Evolutionary conservation across 2,797 vertebrate species (phyloP).

Genomic region (Prunella strophiata): DNA sequence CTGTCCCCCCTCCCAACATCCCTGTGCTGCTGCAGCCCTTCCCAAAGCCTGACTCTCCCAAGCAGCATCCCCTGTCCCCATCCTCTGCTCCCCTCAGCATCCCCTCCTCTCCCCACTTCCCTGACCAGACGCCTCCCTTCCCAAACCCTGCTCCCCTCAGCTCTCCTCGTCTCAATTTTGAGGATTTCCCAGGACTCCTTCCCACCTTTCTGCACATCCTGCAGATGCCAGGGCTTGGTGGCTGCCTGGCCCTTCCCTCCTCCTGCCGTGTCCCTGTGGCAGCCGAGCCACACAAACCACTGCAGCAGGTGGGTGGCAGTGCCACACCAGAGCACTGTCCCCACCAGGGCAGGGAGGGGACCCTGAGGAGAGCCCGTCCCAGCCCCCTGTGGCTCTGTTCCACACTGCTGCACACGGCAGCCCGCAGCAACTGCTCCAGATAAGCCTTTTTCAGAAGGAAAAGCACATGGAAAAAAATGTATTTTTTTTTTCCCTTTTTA

Average conservation of each 20-base stretch:
- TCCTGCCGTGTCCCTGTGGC: accelerated
- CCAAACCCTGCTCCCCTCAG: background rate
- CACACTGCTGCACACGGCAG: accelerated
- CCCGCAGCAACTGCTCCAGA: background rate
- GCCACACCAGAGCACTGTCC: background rate
- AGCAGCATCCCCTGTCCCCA: accelerated
- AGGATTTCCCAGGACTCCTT: background rate
- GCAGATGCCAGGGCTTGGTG: background rate
- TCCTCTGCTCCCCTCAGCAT: background rate
- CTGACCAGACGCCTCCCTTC: background rate
- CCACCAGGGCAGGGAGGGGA: background rate
- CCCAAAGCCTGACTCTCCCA: accelerated
- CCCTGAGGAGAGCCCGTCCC: background rate
- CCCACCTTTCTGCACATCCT: background rate
- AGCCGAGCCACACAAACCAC: background rate
- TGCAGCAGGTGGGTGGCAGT: accelerated
- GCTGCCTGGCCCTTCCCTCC: background rate
- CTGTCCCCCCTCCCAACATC: background rate
- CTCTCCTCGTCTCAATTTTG: background rate
- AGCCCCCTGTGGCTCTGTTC: accelerated
- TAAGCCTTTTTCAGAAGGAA: background rate
- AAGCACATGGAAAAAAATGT: background rate
- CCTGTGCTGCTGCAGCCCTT: background rate
- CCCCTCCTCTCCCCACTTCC: background rate
- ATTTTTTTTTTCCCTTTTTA: background rate